Evolutionary conservation across 2,113 vertebrate genomes (phyloP).

Genomic region (Neofelis nebulosa): DNA sequence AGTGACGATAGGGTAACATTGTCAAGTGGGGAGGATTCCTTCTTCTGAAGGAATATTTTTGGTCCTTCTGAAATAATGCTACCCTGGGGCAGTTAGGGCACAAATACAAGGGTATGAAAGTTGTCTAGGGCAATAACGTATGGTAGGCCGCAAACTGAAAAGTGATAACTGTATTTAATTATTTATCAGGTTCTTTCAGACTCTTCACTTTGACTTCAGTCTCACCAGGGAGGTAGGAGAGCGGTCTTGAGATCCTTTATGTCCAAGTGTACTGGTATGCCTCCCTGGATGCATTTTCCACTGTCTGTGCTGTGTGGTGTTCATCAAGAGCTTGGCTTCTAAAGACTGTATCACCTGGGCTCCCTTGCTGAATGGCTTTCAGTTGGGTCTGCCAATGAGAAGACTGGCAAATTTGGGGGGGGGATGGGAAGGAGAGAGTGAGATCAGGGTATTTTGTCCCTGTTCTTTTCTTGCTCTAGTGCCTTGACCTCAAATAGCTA

Average conservation of each 20-base stretch:
- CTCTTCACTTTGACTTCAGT: neutral
- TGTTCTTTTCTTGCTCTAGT: neutral
- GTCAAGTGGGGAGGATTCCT: neutral
- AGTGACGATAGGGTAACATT: neutral
- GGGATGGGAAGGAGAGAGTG: too few relatives aligned
- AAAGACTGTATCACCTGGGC: neutral
- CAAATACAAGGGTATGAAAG: neutral
- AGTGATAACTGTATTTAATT: neutral
- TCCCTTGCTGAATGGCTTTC: neutral
- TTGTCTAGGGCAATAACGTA: neutral
- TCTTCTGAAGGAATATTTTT: neutral
- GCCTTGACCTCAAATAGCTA: neutral
- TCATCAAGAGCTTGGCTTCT: neutral
- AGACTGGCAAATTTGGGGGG: neutral
- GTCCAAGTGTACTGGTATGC: rapidly evolving
- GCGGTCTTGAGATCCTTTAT: too few relatives aligned
- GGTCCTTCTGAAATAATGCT: neutral
- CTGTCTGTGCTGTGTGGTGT: neutral
- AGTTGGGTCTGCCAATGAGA: neutral
- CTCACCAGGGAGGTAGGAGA: neutral
- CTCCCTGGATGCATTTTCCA: neutral
- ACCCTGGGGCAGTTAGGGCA: neutral
- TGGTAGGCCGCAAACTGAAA: neutral
- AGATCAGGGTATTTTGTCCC: neutral
- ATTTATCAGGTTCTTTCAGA: neutral